Percentiles rank a stretch among this genome's conserved stretches.
Conservation (phyloP, 2,113 vertebrate species). For the Puffinus mauretanicus region DNA sequence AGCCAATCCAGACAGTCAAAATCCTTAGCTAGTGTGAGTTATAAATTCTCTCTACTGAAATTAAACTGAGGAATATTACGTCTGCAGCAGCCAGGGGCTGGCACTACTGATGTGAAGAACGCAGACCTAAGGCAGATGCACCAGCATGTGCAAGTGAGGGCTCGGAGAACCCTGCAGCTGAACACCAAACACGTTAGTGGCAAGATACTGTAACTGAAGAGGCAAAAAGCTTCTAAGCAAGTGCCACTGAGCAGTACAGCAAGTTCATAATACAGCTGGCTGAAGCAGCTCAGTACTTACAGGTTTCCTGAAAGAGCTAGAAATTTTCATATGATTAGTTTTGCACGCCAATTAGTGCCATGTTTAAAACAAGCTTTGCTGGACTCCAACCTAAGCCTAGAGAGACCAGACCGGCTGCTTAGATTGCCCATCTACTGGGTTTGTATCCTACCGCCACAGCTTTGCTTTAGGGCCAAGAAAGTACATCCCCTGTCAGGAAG, state of each 20-base stretch:
- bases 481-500: background rate
- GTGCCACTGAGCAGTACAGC: too few relatives aligned
- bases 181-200: rapidly evolving
- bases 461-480: background rate
- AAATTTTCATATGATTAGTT: rapidly evolving
- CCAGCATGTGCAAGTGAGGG: rapidly evolving
- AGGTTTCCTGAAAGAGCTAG: background rate
- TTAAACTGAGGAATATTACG: background rate
- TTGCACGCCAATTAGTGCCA: background rate
- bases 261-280: background rate
- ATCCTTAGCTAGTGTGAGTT: background rate
- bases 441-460: background rate
- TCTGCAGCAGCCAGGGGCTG: background rate
- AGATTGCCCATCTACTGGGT: too few relatives aligned
- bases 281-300: background rate
- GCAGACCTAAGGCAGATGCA: background rate
- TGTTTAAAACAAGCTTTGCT: background rate
- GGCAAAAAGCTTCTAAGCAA: background rate
- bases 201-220: background rate
- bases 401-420: background rate
- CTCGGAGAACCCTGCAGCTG: rapidly evolving
- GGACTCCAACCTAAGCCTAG: background rate
- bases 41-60: background rate
- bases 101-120: too few relatives aligned
- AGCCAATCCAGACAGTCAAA: background rate